Base-by-base conservation (phyloP, 92 coral and sea anemone species). In the Diadumene lineata region DNA sequence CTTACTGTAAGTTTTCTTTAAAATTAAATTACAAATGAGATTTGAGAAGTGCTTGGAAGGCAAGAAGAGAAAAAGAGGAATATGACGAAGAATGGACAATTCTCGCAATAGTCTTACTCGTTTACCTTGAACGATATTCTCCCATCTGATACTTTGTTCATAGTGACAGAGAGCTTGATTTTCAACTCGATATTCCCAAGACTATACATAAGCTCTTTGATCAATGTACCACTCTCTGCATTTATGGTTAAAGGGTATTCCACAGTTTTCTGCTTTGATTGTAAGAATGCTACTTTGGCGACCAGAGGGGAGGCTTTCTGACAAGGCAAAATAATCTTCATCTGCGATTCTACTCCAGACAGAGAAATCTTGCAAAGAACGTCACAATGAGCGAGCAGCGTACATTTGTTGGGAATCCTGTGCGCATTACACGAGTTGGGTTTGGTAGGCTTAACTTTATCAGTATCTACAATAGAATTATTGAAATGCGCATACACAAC, bases 331-430 rank as follows among this genome's bases (percentile, higher is more conserved):
- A 28, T 16, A 7, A 69, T 28, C 16, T 69, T 48, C 74, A 69
- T 69, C 17, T 19, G 56, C 0, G 60, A 58, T 32, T 50, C 1
- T 24, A 25, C 28, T 69, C 60, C 60, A 1, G 50, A 50, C 21
- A 69, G 19, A 1, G 38, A 43, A 31, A 69, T 23, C 1, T 22
- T 27, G 23, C 74, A 69, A 28, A 11, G 19, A 53, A 69, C 74
- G 60, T 46, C 21, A 50, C 74, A 69, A 25, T 27, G 28, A 51
- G 23, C 1, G 32, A 69, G 58, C 28, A 69, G 62, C 44, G 31
- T 69, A 69, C 74, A 69, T n/a, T 27, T 27, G 27, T 43, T 25
- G 0, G 74, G 62, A 27, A 69, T 50, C 34, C 28, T 69, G 60
- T 69, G 58, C 60, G 60, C 74, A 46, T 15, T 26, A 27, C 74